A percentile compares a stretch with the other conserved stretches of the same genome.
Conservation (phyloP, 35 echinoderm and acorn worm genomes). For the Stichopus chloronotus region DNA sequence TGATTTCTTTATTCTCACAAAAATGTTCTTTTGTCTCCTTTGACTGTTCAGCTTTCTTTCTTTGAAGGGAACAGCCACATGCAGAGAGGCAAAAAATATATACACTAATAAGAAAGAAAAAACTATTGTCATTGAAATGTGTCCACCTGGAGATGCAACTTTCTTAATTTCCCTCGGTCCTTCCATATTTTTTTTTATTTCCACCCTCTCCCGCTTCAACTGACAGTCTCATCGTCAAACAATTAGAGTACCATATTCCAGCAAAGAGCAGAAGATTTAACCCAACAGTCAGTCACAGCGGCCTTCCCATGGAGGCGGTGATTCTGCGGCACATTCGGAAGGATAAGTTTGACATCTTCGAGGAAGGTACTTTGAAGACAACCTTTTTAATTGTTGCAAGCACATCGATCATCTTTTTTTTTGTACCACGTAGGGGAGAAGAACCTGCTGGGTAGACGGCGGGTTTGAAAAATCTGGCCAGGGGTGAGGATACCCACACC, state of each 20-base stretch:
- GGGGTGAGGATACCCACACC: conserved; percentile 36
- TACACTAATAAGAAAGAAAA: not conserved
- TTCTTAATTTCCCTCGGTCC: not conserved
- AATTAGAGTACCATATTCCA: not conserved
- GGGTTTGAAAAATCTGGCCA: conserved; percentile 37
- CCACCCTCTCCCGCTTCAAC: too few relatives aligned
- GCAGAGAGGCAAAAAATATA: not conserved
- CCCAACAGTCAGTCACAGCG: not conserved
- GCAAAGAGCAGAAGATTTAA: not conserved
- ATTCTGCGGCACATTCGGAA: not conserved
- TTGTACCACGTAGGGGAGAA: conserved; percentile 45
- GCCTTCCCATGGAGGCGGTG: not conserved
- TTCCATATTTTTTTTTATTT: not conserved
- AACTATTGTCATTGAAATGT: conserved; percentile 2
- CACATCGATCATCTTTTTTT: not conserved
- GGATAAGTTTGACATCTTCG: not conserved
- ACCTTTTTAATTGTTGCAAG: conserved; percentile 38
- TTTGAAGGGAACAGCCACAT: not conserved
- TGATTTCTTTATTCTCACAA: not conserved
- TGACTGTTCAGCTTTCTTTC: not conserved
- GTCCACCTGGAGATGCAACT: conserved; percentile 12
- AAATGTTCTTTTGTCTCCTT: not conserved
- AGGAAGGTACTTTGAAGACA: conserved; percentile 17
- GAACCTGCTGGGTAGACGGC: conserved; percentile 18
- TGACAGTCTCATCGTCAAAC: not conserved